Evolutionary conservation across 2,797 vertebrate species (phyloP), one percentile per base, ranked within the genome.

Genomic region (Lateolabrax maculatus): DNA sequence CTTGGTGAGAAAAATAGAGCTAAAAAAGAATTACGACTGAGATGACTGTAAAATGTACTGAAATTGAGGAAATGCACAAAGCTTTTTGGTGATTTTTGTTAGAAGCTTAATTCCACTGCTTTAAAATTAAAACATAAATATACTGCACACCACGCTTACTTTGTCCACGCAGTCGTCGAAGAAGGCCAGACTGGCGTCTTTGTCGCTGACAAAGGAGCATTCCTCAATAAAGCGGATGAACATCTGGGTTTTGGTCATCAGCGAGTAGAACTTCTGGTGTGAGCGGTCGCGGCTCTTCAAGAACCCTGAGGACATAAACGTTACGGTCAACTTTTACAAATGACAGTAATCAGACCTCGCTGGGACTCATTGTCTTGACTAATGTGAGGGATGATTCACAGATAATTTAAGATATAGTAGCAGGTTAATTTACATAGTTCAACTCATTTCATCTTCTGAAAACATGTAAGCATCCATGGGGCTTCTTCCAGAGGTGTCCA

Each of bases 191-290:
- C 98, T 98, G 85, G 98, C 96, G 29, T 99, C 98, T 90, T 99
- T 99, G 89, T 99, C 98, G 21, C 98, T 99, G 89, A 99, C 98
- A 70, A 99, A 99, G 21, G 98, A 99, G 85, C 98, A 99, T 63
- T 99, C 98, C 84, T 99, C 98, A 41, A 99, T 99, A 79, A 99
- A 99, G 74, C 98, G 97, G 90, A 99, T 99, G 84, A 99, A 99
- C 98, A 99, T 99, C 75, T 99, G 98, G 11, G 98, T 99, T 94
- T 98, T 99, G 71, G 98, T 99, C 98, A 99, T 99, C 90, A 98
- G 91, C 0, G 96, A 96, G 92, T 99, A 99, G 91, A 99, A 99
- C 93, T 99, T 99, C 92, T 99, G 98, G 92, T 99, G 97, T 1
- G 98, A 98, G 63, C 98, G 97, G 79, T 99, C 98, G 2, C 98